These are phyloP conservation scores for Stenodera caucasica DNA, from an alignment of 2,888 invertebrate species.

Conservation along the genomic window DNA sequence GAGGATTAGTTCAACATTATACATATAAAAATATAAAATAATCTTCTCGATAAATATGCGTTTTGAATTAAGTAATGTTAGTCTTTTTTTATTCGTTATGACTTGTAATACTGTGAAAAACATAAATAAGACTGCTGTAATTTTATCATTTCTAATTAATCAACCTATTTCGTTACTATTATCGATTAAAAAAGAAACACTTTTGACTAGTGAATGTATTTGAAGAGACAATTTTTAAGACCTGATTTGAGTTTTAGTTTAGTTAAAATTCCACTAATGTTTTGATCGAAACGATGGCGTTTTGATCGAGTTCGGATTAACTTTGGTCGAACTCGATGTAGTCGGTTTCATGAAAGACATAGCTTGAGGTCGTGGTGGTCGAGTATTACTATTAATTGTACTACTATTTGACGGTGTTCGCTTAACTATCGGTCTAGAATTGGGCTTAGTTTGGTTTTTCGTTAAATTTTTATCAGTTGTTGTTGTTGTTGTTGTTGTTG, in stretches of 20 bases:
- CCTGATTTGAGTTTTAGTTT: neutral
- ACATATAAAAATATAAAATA: conserved; percentile 28
- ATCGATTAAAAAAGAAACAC: conserved; percentile 24
- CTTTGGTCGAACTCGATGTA: conserved; percentile 77
- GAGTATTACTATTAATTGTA: conserved; percentile 41
- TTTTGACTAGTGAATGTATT: conserved; percentile 39
- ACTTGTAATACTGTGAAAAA: conserved; percentile 37
- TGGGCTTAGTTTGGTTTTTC: conserved; percentile 36
- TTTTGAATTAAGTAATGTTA: conserved; percentile 24
- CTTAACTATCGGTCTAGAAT: conserved; percentile 49
- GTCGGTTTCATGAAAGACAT: conserved; percentile 84
- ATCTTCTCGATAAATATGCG: conserved; percentile 12
- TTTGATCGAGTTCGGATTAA: conserved; percentile 20
- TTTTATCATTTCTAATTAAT: conserved; percentile 13
- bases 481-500: conserved; percentile 22
- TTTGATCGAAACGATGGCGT: conserved; percentile 35
- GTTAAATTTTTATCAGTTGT: conserved; percentile 25
- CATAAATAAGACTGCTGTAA: conserved; percentile 23
- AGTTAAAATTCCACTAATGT: conserved; percentile 21
- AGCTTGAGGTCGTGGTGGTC: conserved; percentile 51
- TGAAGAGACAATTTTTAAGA: neutral
- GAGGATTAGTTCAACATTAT: conserved; percentile 28
- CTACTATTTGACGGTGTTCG: conserved; percentile 59
- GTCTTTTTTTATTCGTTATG: conserved; percentile 16
- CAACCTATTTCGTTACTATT: neutral